Conservation (phyloP, 2,113 vertebrate genomes). For the Channa argus region DNA sequence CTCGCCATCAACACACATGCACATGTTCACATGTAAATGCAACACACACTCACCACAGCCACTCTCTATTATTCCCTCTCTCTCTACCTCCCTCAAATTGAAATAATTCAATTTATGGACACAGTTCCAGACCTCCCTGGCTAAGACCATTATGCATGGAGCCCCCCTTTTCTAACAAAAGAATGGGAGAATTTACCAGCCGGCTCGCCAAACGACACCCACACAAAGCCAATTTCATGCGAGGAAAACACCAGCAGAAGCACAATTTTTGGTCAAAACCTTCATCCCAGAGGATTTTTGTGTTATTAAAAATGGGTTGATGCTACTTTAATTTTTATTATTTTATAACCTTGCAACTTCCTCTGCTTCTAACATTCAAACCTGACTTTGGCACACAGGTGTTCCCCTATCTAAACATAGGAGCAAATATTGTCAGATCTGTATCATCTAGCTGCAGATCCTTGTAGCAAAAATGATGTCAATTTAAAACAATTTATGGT, state of each 20-base stretch:
- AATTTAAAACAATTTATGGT: not conserved
- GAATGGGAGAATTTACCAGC: constrained; percentile 83
- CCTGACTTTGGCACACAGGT: not conserved
- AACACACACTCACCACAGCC: constrained; percentile 62
- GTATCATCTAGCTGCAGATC: not conserved
- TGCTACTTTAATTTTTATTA: constrained; percentile 79
- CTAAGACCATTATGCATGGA: constrained; percentile 82
- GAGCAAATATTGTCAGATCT: too few relatives aligned
- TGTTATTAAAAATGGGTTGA: constrained; percentile 72
- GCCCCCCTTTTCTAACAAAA: constrained; percentile 72
- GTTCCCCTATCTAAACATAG: not conserved
- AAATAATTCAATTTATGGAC: constrained; percentile 85
- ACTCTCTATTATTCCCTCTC: constrained; percentile 76
- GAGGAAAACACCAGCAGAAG: constrained; percentile 77
- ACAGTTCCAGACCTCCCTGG: constrained; percentile 79
- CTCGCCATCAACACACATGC: constrained; percentile 63
- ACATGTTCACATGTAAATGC: constrained; percentile 73
- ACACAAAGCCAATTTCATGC: constrained; percentile 87
- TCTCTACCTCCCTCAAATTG: constrained; percentile 77
- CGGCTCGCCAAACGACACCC: constrained; percentile 85
- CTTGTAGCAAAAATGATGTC: too few relatives aligned
- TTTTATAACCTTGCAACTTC: constrained; percentile 41
- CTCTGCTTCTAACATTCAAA: not conserved
- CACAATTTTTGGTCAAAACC: constrained; percentile 78
- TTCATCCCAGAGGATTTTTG: constrained; percentile 66